Base-by-base conservation (phyloP, 2,888 invertebrate species). In the Deroplatys truncata region DNA sequence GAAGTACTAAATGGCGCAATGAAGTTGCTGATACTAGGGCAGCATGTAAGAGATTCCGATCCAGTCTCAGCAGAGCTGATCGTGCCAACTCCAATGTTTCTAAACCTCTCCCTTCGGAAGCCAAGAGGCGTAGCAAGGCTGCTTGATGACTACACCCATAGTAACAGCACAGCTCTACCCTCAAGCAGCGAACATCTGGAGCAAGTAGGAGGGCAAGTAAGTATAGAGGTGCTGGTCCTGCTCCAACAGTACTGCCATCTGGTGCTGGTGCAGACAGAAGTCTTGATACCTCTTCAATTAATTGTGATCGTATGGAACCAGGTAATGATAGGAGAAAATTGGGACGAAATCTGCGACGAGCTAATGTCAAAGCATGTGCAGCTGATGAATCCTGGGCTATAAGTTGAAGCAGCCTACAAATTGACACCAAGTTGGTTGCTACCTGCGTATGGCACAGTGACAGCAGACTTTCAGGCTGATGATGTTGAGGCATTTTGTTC, bases 131-230 rank as follows among this genome's bases (percentile, higher is more conserved):
- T 1, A 94, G 91, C 20, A 94, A 90, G 1, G 93, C 93, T 4
- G 93, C 93, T 91, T 94, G 94, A 91, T 94, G 94, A 82, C 93
- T 94, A 91, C 94, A 94, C 25, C 94, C 94, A 89, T 94, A 94
- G 90, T 94, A 94, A 91, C 94, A 94, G 91, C 94, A 94, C 1
- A 94, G 92, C 90, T 93, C 93, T 20, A 94, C 93, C 84, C 92
- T 92, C 56, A 94, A 92, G 28, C 92, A 92, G 84, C 92, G 93
- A 35, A 94, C 93, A 89, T 94, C 94, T 28, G 92, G 93, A 7
- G 93, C 93, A 4, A 94, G 92, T 84, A 94, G 92, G 4, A 94
- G 90, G 2, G 93, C 93, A 25, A 94, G 91, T 16, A 94, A 91
- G 90, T 93, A 93, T 4, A 93, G 90, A 0, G 93, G 93, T 25